Evolutionary conservation across 2,888 invertebrate genomes (phyloP), one percentile per base, ranked within the genome.

Genomic region (Enoplolaimus lenunculus): DNA sequence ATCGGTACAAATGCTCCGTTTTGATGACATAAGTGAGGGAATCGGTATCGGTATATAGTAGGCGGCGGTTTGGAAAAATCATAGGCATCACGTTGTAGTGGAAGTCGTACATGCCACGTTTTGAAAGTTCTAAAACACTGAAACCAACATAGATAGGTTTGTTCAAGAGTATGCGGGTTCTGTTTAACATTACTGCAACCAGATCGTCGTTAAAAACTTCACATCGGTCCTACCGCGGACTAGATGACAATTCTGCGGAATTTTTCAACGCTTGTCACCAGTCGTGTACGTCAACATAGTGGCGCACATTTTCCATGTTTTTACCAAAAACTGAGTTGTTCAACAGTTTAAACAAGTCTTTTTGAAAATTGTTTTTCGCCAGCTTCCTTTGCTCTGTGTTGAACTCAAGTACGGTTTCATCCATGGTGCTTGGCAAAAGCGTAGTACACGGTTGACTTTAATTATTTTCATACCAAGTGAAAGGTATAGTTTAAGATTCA

Each of bases 381-480:
- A 1, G n/a, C 1, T 29, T 30, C 33, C n/a, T n/a, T n/a, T n/a
- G n/a, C n/a, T n/a, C n/a, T n/a, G n/a, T n/a, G n/a, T n/a, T n/a
- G n/a, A n/a, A 0, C 73, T 29, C 74, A 73, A n/a, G n/a, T n/a
- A n/a, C n/a, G n/a, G n/a, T n/a, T n/a, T n/a, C 0, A 73, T 31
- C 74, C 74, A 74, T 45, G 73, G n/a, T 68, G 62, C 62, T 70
- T 78, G 75, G 35, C 72, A 60, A 72, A 77, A 77, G 35, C 68
- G 71, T 3, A 79, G 31, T 34, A 74, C 71, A 72, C 75, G 66
- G 70, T 77, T 77, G 35, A 78, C 72, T 71, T 77, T 76, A 29
- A 68, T 75, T 2, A 78, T 33, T 71, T 73, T 74, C 26, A 78
- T 67, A 16, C 76, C 77, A n/a, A 71, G 30, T 71, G 73, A 16